Conservation (phyloP, 2,113 vertebrate species). For the Prionailurus bengalensis region DNA sequence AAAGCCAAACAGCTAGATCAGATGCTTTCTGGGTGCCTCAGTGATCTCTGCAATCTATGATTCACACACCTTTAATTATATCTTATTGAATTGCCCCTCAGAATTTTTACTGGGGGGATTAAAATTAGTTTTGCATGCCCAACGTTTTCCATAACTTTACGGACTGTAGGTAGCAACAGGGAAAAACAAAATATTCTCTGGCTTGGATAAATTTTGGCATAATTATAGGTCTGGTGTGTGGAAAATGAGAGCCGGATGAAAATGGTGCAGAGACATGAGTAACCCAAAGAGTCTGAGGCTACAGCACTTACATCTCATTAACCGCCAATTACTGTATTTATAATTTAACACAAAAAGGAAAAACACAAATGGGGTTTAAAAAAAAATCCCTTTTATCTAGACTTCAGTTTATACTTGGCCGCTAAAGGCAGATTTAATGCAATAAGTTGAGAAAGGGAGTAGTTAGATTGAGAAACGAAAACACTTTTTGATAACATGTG, state of each 20-base stretch:
- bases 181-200: slow-evolving; percentile 75
- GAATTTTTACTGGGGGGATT: neutral
- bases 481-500: slow-evolving; percentile 73
- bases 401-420: slow-evolving; percentile 71
- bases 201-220: slow-evolving; percentile 64
- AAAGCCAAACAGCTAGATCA: neutral
- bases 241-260: slow-evolving; percentile 64
- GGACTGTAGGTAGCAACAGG: slow-evolving; percentile 70
- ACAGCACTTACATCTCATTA: slow-evolving; percentile 77
- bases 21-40: neutral
- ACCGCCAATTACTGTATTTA: slow-evolving; percentile 76
- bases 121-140: slow-evolving; percentile 61
- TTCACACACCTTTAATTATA: slow-evolving; percentile 14
- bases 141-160: slow-evolving; percentile 48
- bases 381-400: slow-evolving; percentile 71
- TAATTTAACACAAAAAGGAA: slow-evolving; percentile 80
- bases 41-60: neutral
- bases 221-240: slow-evolving; percentile 79
- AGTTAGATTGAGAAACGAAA: slow-evolving; percentile 75
- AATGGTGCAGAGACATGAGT: slow-evolving; percentile 62
- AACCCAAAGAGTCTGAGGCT: slow-evolving; percentile 65
- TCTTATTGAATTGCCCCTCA: neutral
- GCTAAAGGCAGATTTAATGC: slow-evolving; percentile 66
- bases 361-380: slow-evolving; percentile 64
- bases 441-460: slow-evolving; percentile 71